Base-by-base conservation (phyloP, 2,797 vertebrate species). In the Pangasius krempfi region DNA sequence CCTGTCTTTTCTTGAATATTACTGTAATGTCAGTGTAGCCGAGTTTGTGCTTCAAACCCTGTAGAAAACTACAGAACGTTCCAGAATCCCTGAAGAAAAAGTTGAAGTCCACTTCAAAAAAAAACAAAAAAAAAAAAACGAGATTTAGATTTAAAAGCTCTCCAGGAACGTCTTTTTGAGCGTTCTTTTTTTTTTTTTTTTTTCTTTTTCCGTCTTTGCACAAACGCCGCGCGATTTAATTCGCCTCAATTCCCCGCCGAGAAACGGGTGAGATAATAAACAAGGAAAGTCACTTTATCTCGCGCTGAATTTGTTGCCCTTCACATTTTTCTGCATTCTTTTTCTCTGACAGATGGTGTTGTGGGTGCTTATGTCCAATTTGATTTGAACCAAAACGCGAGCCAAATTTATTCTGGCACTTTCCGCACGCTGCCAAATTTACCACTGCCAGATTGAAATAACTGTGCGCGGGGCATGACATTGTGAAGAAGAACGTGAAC, bases 281-380 rank as follows among this genome's bases (percentile, higher is more conserved):
- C 95, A 94, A 86, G 95, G 94, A 96, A 96, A 96, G 95, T 93
- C 92, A 93, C 96, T 96, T 96, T 95, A 81, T 96, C 94, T 93
- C 95, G 95, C 94, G 91, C 94, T 94, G 94, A 94, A 94, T 88
- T 86, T 84, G 81, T 81, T 96, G 96, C 96, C 96, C 96, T 96
- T 96, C 95, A 95, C 95, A 95, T 94, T 94, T 94, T 94, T 91
- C 94, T 93, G 93, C 94, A 94, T 91, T 91, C 91, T 95, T 95
- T 95, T 95, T 95, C 93, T 94, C 94, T 95, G 95, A 96, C 96
- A 96, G 96, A 97, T 97, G 96, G 96, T 96, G 96, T 97, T 97
- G 96, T 96, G 95, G 96, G 95, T 97, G 96, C 96, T 96, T 96
- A 97, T 96, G 96, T 97, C 96, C 96, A 97, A 97, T 97, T 96